Evolutionary conservation across 2,113 vertebrate genomes (phyloP).

Genomic region (Misgurnus mizolepis): DNA sequence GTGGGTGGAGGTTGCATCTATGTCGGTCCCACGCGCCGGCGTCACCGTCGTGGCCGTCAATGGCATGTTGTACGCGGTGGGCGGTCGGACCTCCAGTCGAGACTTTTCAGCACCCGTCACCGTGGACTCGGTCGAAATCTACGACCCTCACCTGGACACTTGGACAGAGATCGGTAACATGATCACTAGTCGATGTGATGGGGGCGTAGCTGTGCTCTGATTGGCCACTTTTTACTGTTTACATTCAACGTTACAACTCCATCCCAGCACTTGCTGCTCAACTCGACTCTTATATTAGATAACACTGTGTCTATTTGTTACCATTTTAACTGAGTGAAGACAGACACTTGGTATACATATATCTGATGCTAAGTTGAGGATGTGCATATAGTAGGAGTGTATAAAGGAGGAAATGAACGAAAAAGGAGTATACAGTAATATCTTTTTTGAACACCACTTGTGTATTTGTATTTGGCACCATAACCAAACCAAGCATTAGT

Average conservation of each 20-base stretch:
- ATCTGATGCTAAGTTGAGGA: not conserved
- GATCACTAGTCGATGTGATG: constrained; percentile 97
- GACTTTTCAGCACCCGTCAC: constrained; percentile 93
- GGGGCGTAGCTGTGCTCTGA: constrained; percentile 90
- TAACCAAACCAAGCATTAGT: too few relatives aligned
- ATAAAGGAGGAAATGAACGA: not conserved
- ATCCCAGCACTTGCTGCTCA: not conserved
- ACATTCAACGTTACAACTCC: not conserved
- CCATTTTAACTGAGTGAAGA: not conserved
- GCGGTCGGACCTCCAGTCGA: constrained; percentile 86
- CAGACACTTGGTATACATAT: not conserved
- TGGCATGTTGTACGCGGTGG: constrained; percentile 89
- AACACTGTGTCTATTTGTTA: not conserved
- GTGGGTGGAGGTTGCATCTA: constrained; percentile 90
- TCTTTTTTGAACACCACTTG: not conserved
- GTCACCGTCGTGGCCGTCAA: constrained; percentile 90
- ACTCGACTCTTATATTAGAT: not conserved
- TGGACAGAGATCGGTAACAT: constrained; percentile 97
- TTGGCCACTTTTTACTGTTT: not conserved
- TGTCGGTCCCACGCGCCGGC: constrained; percentile 89
- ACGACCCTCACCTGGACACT: constrained; percentile 92
- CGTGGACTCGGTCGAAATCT: constrained; percentile 94
- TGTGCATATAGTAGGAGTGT: too few relatives aligned
- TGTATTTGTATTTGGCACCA: not conserved
- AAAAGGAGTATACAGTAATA: too few relatives aligned